Conservation (phyloP, 2,888 invertebrate species). For the Chouioia cunea region DNA sequence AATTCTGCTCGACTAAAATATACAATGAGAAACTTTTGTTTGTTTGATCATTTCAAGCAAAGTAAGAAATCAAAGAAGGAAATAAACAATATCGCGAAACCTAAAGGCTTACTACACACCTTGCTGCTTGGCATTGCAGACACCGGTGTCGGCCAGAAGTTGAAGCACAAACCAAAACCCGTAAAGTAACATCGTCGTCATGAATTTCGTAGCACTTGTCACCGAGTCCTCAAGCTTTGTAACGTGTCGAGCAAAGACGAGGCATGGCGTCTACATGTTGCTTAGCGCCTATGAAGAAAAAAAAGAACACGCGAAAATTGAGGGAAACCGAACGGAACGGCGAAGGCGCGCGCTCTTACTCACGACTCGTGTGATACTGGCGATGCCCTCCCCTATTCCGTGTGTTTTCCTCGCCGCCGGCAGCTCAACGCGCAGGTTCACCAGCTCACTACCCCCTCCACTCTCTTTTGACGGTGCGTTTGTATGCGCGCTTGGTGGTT, state of each 20-base stretch:
- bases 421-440: constrained; percentile 35
- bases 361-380: constrained; percentile 6
- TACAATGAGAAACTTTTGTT: no score
- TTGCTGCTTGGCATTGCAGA: constrained; percentile 61
- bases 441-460: not conserved
- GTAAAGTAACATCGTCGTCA: constrained; percentile 51
- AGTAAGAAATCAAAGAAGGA: no score
- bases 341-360: constrained; percentile 20
- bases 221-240: constrained; percentile 35
- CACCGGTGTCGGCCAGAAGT: constrained; percentile 55
- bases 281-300: constrained; percentile 41
- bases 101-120: constrained; percentile 54
- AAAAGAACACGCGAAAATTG: no score
- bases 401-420: constrained; percentile 49
- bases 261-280: constrained; percentile 54
- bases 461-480: not conserved
- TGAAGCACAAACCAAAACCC: constrained; percentile 58
- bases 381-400: constrained; percentile 46
- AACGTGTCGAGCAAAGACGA: constrained; percentile 29
- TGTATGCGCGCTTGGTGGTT: no score
- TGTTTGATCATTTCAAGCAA: no score
- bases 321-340: constrained; percentile 1
- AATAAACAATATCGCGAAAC: no score
- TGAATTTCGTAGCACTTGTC: not conserved
- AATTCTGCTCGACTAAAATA: no score